Conservation (phyloP, 2,888 invertebrate species). For the Cecidostiba fungosa region DNA sequence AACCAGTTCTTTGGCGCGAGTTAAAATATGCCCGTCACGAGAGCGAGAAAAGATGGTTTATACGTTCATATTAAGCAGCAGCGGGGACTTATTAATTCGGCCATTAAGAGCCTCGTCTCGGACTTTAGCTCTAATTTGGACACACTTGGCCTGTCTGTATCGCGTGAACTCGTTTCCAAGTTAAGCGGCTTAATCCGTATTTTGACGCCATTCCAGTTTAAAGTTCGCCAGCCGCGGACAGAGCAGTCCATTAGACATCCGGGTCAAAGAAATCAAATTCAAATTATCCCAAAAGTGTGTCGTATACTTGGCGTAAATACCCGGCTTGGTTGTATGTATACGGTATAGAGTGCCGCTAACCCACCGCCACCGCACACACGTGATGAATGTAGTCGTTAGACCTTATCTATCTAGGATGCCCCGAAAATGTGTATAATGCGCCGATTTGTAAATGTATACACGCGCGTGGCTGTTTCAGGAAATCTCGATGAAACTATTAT, state of each 20-base stretch:
- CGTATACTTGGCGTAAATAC: slow-evolving; percentile 28
- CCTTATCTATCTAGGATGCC: slow-evolving; percentile 52
- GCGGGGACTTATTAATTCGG: slow-evolving; percentile 24
- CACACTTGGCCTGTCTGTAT: background rate
- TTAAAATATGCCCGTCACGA: background rate
- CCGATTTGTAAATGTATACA: slow-evolving; percentile 42
- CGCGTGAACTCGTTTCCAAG: slow-evolving; percentile 28
- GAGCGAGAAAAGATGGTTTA: background rate
- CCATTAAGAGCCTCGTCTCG: slow-evolving; percentile 14
- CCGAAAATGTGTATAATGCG: slow-evolving; percentile 43
- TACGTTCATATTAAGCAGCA: background rate
- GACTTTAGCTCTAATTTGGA: slow-evolving; percentile 27
- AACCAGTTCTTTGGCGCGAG: background rate
- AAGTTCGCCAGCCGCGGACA: slow-evolving; percentile 38
- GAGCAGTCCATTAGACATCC: slow-evolving; percentile 53
- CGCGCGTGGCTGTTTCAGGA: background rate
- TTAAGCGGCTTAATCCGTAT: slow-evolving; percentile 26
- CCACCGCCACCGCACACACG: background rate
- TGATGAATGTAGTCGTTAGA: slow-evolving; percentile 58
- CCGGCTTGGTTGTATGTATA: background rate
- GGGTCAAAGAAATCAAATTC: slow-evolving; percentile 62
- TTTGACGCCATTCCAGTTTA: slow-evolving; percentile 40
- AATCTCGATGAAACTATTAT: background rate
- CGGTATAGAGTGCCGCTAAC: background rate
- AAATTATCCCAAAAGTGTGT: slow-evolving; percentile 60